Conservation (phyloP, 1,140 invertebrate genomes). For the Cotesia glomerata region DNA sequence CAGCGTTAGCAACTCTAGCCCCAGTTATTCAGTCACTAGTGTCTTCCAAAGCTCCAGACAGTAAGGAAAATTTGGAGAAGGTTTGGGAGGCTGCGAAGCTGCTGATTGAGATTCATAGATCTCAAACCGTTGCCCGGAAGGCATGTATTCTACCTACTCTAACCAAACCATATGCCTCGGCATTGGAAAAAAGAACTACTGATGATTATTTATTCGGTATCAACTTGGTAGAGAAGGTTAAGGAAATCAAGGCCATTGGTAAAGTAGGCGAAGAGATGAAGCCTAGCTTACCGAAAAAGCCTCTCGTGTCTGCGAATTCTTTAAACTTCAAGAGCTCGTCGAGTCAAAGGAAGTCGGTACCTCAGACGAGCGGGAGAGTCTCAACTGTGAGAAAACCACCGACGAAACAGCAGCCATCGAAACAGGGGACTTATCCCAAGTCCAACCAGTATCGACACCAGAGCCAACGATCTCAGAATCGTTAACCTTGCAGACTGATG, state of each 20-base stretch:
- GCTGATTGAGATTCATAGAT: neutral
- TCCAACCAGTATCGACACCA: too few relatives aligned
- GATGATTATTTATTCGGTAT: constrained; percentile 38
- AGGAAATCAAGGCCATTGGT: constrained; percentile 18
- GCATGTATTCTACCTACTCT: constrained; percentile 9
- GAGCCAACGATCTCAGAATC: too few relatives aligned
- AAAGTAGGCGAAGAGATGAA: constrained; percentile 14
- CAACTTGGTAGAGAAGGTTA: constrained; percentile 20
- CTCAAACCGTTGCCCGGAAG: constrained; percentile 28
- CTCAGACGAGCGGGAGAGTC: too few relatives aligned
- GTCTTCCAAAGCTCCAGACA: neutral
- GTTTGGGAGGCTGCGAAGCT: neutral
- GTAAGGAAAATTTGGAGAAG: neutral
- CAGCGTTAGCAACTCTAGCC: neutral
- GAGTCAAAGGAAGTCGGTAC: too few relatives aligned
- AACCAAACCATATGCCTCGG: constrained; percentile 29
- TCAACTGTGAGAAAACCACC: too few relatives aligned
- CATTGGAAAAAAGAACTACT: constrained; percentile 37
- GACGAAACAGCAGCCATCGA: too few relatives aligned
- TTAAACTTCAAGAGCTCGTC: constrained; percentile 4
- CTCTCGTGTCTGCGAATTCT: neutral
- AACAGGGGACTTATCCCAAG: too few relatives aligned
- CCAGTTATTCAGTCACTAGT: neutral
- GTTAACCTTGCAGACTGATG: too few relatives aligned
- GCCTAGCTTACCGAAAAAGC: neutral